Evolutionary conservation across 2,797 vertebrate species (phyloP).

Genomic region (Aselliscus stoliczkanus): DNA sequence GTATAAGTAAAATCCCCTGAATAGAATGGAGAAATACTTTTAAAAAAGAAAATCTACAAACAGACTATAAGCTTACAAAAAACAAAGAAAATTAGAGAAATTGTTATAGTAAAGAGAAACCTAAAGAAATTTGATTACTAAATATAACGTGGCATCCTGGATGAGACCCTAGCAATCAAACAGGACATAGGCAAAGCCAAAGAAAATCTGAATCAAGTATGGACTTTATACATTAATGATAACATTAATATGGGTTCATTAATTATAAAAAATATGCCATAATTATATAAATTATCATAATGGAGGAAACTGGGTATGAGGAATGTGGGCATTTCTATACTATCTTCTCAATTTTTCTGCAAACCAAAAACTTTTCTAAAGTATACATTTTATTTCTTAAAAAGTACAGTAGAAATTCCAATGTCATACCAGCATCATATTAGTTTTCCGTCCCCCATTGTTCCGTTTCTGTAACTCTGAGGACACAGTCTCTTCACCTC

Average conservation of each 20-base stretch:
- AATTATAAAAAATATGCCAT: background rate
- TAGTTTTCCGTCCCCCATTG: background rate
- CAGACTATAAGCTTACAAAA: background rate
- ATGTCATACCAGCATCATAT: background rate
- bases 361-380: background rate
- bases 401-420: background rate
- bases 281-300: background rate
- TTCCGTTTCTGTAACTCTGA: background rate
- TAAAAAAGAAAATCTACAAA: background rate
- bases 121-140: background rate
- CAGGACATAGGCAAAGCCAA: background rate
- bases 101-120: background rate
- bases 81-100: background rate
- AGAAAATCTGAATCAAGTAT: background rate
- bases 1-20: background rate
- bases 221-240: background rate
- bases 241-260: background rate
- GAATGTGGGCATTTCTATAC: background rate
- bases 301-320: background rate
- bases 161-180: background rate
- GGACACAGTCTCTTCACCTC: accelerated
- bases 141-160: background rate
- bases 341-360: background rate
- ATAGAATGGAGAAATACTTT: background rate
- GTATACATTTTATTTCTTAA: background rate